Base-by-base conservation (phyloP, 2,888 invertebrate genomes). In the Agrypnus murinus region DNA sequence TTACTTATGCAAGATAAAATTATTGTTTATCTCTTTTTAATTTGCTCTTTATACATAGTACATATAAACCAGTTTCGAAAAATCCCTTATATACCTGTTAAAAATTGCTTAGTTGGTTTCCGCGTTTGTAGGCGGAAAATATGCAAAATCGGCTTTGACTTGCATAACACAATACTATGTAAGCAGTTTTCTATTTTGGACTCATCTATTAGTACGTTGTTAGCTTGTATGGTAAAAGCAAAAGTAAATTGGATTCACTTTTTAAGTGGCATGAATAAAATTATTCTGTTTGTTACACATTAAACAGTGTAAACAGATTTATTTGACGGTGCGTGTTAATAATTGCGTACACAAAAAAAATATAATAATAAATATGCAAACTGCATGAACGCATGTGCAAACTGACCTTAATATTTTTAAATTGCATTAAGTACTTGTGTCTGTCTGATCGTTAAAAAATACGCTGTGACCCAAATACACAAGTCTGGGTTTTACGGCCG, bases 371-470 rank as follows among this genome's bases (percentile, higher is more conserved):
- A 48, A 68, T 55, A 43, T 38, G 34, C 43, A 57, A 55, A 70
- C 38, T 48, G 58, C 64, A 64, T 58, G 63, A 46, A 60, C 53
- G 59, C 43, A 66, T 53, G 62, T 63, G 12, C 31, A 72, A 64
- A 65, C 65, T 72, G 71, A 72, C 71, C 67, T 72, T 72, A 68
- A 72, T 72, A 68, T 72, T 71, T 71, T 68, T 65, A 59, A 68
- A 72, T 65, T 68, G 64, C 68, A 68, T 58, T 68, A 55, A 71
- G 71, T 65, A 65, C 60, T 68, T 65, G 57, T 63, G 36, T 67
- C 62, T 69, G 63, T 64, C 67, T 63, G 43, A n/a, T 12, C 12
- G 64, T 53, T 59, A 48, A 72, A 72, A 72, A 72, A 72, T 68
- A 72, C 63, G 45, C 64, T 53, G 40, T 72, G 71, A 72, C 71